Evolutionary conservation across 2,797 vertebrate genomes (phyloP).

Genomic region (Coregonus sp.): DNA sequence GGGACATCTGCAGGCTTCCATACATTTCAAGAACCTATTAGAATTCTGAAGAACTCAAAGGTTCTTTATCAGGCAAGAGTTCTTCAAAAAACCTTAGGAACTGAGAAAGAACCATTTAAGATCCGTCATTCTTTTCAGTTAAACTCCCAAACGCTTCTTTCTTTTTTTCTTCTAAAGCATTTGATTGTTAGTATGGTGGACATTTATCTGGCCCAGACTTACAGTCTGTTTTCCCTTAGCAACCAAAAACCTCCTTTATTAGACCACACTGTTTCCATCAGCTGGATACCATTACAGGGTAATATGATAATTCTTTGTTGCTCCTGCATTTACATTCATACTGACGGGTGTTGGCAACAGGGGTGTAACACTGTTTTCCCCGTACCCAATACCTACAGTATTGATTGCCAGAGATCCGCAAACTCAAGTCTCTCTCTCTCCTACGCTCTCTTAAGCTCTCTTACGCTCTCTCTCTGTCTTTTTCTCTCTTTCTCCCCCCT

Average conservation of each 20-base stretch:
- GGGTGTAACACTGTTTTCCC: conserved; percentile 46
- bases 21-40: no score
- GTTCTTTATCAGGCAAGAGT: no score
- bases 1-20: no score
- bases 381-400: conserved; percentile 13
- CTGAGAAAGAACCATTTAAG: no score
- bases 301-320: conserved; percentile 37
- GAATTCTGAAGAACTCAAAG: no score
- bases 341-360: conserved; percentile 48
- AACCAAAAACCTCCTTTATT: conserved; percentile 32
- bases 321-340: conserved; percentile 50
- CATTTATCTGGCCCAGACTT: not conserved
- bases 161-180: no score
- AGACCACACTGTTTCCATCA: conserved; percentile 20
- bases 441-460: not conserved
- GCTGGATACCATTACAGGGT: conserved; percentile 34
- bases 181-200: no score
- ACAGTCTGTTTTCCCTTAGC: conserved; percentile 14
- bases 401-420: conserved; percentile 31
- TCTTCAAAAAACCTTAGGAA: no score
- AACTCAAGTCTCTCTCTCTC: not conserved
- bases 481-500: not conserved
- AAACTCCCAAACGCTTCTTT: no score
- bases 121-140: no score
- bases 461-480: not conserved